Conservation (phyloP, 2,113 vertebrate species). For the Pungitius pungitius region DNA sequence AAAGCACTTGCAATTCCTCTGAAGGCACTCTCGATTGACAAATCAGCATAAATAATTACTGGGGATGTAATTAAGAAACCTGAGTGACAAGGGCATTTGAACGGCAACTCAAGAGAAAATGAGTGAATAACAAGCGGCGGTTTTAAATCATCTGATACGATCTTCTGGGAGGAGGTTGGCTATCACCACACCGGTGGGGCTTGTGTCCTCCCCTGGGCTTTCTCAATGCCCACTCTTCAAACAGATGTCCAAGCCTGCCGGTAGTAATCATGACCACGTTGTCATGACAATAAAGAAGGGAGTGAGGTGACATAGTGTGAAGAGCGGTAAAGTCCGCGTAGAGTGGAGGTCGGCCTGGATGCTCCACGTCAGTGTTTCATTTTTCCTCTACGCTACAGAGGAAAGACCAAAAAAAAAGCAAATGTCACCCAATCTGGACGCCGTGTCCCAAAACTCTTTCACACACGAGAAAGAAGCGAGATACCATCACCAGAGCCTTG, state of each 20-base stretch:
- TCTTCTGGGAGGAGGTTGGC: neutral
- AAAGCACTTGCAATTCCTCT: neutral
- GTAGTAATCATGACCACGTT: neutral
- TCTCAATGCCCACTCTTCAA: neutral
- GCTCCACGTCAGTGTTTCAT: neutral
- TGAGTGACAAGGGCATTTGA: constrained; percentile 39
- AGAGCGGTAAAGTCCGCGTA: neutral
- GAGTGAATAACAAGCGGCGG: neutral
- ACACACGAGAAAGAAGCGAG: too few relatives aligned
- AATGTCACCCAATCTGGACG: neutral
- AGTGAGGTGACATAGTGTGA: neutral
- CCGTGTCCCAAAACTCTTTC: too few relatives aligned
- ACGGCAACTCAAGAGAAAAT: neutral
- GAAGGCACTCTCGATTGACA: constrained; percentile 20
- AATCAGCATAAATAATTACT: constrained; percentile 25
- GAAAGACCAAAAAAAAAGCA: neutral
- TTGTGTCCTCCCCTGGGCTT: neutral
- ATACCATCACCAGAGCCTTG: neutral
- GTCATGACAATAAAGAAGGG: neutral
- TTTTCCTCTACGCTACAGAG: neutral
- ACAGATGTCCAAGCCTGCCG: neutral
- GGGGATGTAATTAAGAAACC: constrained; percentile 24
- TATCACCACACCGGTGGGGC: neutral
- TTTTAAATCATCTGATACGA: neutral
- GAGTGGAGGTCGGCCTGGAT: neutral